Evolutionary conservation across 2,113 vertebrate species (phyloP), one percentile per base, ranked within the genome.

Genomic region (Mirza zaza): DNA sequence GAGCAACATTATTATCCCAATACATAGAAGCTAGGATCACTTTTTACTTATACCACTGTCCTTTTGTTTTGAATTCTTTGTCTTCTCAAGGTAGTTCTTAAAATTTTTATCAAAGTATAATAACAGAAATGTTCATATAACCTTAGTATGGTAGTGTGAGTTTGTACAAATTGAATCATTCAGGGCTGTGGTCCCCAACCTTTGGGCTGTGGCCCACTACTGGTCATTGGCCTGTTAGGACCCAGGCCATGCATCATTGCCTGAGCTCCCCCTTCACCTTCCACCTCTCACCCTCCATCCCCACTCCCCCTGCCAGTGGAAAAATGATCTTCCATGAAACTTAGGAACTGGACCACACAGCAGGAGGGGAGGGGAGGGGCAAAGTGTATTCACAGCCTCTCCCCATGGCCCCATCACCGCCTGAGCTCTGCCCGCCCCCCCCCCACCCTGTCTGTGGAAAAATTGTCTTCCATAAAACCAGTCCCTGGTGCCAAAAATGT

Each of bases 11-110:
- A 68, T 85, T 65, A 76, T 63, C 25, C 25, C 65, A 57, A 57
- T 57, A 42, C 34, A 6, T 39, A 50, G 77, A 79, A 3, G 36
- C 18, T 11, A 12, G 27, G 11, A 68, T 79, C 45, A 87, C 32
- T 52, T 73, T 88, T 85, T 75, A 52, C 7, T 68, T 45, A 48
- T 1, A 50, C 25, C 27, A 42, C 18, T 79, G 18, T 57, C 10
- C 13, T 70, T 96, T 81, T 57, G n/a, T 55, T 93, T 96, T 81
- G 25, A 85, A 57, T 88, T 82, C 34, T 79, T 93, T 91, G 50
- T 95, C 36, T 94, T 93, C 92, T 87, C 57, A 75, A 94, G 85
- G 36, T 36, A 63, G 21, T 83, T 65, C 23, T 61, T 61, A 85
- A 76, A 87, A 89, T 70, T 86, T 39, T 68, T 52, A 81, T 70